Percentiles rank a stretch among this genome's conserved stretches.
phyloP scores from a whole-genome alignment of 2,113 vertebrate species.

The Lophius piscatorius region DNA sequence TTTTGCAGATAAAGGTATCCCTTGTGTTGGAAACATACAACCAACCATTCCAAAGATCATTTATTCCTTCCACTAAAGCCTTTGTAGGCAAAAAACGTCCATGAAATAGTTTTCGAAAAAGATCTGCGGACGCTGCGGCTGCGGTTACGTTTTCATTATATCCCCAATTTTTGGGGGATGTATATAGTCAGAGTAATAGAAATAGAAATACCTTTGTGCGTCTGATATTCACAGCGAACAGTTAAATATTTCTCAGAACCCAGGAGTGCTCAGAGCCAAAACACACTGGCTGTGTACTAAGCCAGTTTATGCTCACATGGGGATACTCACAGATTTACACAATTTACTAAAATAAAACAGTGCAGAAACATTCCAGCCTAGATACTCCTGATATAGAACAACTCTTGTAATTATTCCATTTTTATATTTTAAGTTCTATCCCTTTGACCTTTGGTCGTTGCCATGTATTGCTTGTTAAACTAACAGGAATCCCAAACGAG shows the following conservation, averaged over 20 bases:
- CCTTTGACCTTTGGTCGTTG: neutral
- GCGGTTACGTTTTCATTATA: too few species aligned
- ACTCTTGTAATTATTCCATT: neutral
- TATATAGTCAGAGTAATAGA: slow-evolving; percentile 11
- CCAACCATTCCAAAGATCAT: too few species aligned
- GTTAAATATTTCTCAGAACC: slow-evolving; percentile 34
- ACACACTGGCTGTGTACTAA: slow-evolving; percentile 24
- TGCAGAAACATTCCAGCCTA: neutral
- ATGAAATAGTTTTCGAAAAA: too few species aligned
- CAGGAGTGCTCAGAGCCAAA: slow-evolving; percentile 44
- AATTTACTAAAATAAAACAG: slow-evolving; percentile 14
- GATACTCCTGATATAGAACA: neutral
- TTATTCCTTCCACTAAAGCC: too few species aligned
- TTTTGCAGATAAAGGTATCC: too few species aligned
- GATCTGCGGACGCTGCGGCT: too few species aligned
- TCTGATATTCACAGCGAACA: neutral
- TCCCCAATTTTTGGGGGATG: too few species aligned
- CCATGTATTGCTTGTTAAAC: neutral
- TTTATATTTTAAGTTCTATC: neutral
- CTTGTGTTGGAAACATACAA: too few species aligned
- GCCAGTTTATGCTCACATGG: neutral
- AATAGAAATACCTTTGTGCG: slow-evolving; percentile 3
- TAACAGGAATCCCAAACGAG: neutral
- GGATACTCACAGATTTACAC: slow-evolving; percentile 4
- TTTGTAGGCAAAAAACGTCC: too few species aligned